phyloP scores from a whole-genome alignment of 23 tunicate genomes.

The Trididemnum miniatum region DNA sequence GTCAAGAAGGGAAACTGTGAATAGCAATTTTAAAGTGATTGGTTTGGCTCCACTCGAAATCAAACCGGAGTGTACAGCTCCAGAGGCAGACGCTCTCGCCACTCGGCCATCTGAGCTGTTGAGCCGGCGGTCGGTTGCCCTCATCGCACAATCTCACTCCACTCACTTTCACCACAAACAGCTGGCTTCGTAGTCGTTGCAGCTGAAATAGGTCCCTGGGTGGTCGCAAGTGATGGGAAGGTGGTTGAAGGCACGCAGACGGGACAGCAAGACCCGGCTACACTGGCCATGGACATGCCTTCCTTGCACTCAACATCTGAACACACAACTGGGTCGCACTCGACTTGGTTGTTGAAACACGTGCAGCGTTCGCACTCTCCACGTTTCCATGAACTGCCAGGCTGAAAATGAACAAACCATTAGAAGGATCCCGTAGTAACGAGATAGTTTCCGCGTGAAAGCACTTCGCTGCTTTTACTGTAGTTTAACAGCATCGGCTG shows the following conservation, averaged over 20 bases:
- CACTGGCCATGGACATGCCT: constrained; percentile 49
- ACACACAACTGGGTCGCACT: constrained; percentile 49
- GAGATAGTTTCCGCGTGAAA: no score
- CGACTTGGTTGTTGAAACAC: constrained; percentile 77
- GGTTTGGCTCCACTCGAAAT: no score
- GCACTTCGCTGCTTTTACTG: no score
- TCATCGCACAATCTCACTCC: no score
- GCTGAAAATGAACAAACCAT: constrained; percentile 36
- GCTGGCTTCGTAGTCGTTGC: constrained; percentile 22
- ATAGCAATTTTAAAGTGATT: no score
- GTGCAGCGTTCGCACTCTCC: constrained; percentile 72
- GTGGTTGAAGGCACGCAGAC: constrained; percentile 71
- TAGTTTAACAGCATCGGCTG: no score
- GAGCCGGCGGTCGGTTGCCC: no score
- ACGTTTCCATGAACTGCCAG: constrained; percentile 62
- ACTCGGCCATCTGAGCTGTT: no score
- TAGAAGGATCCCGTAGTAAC: no score
- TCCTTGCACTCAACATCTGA: constrained; percentile 38
- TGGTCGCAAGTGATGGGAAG: constrained; percentile 34
- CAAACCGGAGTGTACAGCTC: no score
- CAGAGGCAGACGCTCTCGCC: no score
- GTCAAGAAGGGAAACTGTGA: no score
- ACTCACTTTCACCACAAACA: constrained; percentile 54
- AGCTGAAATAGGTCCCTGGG: background rate
- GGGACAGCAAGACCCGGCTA: constrained; percentile 81